Conservation (phyloP, 2,113 vertebrate species). For the Oxygymnocypris stewartii region DNA sequence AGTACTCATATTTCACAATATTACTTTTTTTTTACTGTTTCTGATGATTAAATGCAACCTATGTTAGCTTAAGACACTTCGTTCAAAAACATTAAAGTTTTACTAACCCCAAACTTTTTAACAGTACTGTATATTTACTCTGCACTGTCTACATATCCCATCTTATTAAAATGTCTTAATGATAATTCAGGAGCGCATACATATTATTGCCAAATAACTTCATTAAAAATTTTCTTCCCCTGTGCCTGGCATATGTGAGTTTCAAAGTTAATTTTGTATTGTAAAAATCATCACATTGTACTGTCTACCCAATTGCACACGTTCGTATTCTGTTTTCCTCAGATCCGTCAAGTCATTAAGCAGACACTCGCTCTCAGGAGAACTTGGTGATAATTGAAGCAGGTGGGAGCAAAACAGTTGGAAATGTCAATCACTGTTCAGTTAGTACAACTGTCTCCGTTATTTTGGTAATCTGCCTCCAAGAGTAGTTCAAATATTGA, state of each 20-base stretch:
- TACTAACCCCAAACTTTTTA: not conserved
- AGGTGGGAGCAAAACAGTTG: constrained; percentile 32
- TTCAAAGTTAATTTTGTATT: not conserved
- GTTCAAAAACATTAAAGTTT: not conserved
- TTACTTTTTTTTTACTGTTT: not conserved
- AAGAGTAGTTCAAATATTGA: constrained; percentile 32
- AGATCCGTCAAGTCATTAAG: constrained; percentile 10
- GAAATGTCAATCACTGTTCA: constrained; percentile 27
- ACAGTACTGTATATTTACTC: not conserved
- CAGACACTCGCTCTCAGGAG: constrained; percentile 17
- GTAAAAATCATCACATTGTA: not conserved
- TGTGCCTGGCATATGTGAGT: not conserved
- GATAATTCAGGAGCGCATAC: not conserved
- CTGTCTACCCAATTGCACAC: not conserved
- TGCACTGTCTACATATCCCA: not conserved
- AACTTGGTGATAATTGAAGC: constrained; percentile 32
- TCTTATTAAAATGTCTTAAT: not conserved
- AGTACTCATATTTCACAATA: not conserved
- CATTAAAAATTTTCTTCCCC: not conserved
- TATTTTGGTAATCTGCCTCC: constrained; percentile 29
- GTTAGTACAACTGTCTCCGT: constrained; percentile 19
- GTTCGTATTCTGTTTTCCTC: not conserved
- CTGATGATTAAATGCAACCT: not conserved
- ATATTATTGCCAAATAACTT: constrained; percentile 5
- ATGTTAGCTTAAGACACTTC: not conserved